Base-by-base conservation (phyloP, 2,888 invertebrate genomes). In the Synergus japonicus region DNA sequence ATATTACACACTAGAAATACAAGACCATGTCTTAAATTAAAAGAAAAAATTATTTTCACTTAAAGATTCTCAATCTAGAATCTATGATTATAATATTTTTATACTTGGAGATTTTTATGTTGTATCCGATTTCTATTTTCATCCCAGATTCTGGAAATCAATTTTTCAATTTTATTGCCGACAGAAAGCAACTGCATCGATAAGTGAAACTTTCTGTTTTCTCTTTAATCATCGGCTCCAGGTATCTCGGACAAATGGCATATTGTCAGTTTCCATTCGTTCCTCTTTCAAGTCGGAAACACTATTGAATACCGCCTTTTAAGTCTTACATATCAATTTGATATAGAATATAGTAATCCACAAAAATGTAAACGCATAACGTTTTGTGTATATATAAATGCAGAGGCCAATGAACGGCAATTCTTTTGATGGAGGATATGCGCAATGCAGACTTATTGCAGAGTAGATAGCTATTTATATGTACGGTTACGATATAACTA, bases 121-220 rank as follows among this genome's bases (percentile, higher is more conserved):
- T 60, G 10, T 12, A 22, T n/a, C 37, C 15, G n/a, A 73, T 73
- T 54, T 54, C 54, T 73, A 49, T 29, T 37, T n/a, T 37, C 15
- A 29, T 69, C 37, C 49, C 49, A 69, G 54, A 15, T 54, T 73
- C 37, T 29, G 12, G 37, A 29, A 49, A 73, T 73, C 37, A 73
- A 60, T 73, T 73, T 54, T 44, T 18, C 49, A 54, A n/a, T 54
- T 73, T 73, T 37, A 15, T 73, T 73, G n/a, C 41, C 73, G 73
- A 73, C 49, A 49, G 73, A 29, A 54, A 73, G 54, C 54, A 73
- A 37, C 54, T 73, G 54, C 73, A 73, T 73, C 54, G 73, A 54
- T 73, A 54, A 54, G 73, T 73, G 54, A 73, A 73, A 73, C 73
- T 73, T 73, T 73, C 73, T 73, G 73, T 73, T 73, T 73, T 73